Conservation (phyloP, 2,888 invertebrate genomes). For the Osedax frankpressi region DNA sequence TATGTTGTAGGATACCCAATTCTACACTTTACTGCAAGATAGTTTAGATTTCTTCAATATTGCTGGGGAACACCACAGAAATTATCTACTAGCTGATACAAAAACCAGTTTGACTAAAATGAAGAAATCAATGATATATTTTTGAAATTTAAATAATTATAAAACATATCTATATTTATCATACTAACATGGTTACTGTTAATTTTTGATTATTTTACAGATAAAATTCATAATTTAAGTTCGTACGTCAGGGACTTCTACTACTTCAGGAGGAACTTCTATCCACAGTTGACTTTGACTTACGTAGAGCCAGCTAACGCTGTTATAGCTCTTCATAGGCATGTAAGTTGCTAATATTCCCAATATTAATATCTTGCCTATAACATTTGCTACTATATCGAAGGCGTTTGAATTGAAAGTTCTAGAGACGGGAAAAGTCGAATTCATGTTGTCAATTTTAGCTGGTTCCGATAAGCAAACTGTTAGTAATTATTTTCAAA, state of each 20-base stretch:
- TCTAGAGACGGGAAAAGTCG: conserved; percentile 82
- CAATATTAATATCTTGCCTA: background rate
- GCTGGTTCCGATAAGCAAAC: conserved; percentile 36
- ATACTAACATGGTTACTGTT: too few species aligned
- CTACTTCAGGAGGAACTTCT: conserved; percentile 88
- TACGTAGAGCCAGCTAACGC: conserved; percentile 85
- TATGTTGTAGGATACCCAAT: conserved; percentile 69
- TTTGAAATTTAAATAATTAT: too few species aligned
- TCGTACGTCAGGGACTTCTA: conserved; percentile 90
- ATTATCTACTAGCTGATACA: conserved; percentile 90
- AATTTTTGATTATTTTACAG: too few species aligned
- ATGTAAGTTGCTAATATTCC: conserved; percentile 32
- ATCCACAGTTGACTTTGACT: conserved; percentile 85
- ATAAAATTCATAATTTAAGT: conserved; percentile 86
- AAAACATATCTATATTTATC: too few species aligned
- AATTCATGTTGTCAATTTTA: conserved; percentile 46
- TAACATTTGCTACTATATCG: background rate
- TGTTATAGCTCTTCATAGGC: conserved; percentile 59
- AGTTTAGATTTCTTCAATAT: conserved; percentile 93
- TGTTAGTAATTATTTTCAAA: conserved; percentile 30
- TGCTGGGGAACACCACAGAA: conserved; percentile 71
- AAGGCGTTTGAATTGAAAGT: conserved; percentile 77
- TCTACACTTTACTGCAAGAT: conserved; percentile 82
- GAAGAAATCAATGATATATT: too few species aligned
- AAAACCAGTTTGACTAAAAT: conserved; percentile 80